These are phyloP conservation scores for Lamellibrachia satsuma DNA, from an alignment of 2,888 invertebrate species.

Conservation along the genomic window DNA sequence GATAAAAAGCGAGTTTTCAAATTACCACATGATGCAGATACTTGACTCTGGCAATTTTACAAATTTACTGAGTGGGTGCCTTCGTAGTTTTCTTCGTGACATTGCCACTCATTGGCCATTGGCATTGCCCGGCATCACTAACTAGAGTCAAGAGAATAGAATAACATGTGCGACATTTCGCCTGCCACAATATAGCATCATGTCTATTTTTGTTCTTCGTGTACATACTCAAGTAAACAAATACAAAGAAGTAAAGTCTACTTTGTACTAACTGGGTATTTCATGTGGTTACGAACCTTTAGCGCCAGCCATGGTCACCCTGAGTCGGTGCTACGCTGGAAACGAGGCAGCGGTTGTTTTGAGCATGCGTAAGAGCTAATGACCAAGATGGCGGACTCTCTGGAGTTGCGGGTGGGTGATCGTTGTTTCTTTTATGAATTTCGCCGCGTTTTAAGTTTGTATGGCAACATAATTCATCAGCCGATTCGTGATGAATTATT, in stretches of 20 bases:
- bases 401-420: slow-evolving; percentile 17
- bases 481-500: not conserved
- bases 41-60: no score
- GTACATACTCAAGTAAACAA: not conserved
- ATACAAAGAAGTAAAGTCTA: not conserved
- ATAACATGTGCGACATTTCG: not conserved
- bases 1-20: no score
- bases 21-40: no score
- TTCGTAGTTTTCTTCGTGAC: not conserved
- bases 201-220: not conserved
- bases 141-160: not conserved
- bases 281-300: slow-evolving; percentile 17
- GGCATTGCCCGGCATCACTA: not conserved
- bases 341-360: not conserved
- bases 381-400: slow-evolving; percentile 3
- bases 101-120: not conserved
- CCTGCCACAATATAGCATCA: not conserved
- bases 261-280: not conserved
- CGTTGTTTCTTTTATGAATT: slow-evolving; percentile 12
- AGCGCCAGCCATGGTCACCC: slow-evolving; percentile 5
- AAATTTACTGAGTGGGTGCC: not conserved
- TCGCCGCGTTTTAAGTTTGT: not conserved
- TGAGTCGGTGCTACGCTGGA: slow-evolving; percentile 13
- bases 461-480: not conserved
- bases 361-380: slow-evolving; percentile 4